Conservation (phyloP, 2,888 invertebrate species). For the Stictocephala bisonia region DNA sequence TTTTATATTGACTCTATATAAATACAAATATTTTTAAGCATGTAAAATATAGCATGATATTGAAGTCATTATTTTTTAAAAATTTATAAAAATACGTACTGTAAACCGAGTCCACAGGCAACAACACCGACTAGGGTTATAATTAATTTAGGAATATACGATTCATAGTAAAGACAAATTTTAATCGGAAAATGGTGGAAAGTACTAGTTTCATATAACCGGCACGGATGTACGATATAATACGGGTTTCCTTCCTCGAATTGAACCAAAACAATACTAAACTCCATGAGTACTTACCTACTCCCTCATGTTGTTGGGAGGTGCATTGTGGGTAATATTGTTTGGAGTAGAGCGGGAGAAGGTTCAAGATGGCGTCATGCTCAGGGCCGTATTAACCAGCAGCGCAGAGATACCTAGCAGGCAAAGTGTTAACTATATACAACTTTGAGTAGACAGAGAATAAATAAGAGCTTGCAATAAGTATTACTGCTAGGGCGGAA, state of each 20-base stretch:
- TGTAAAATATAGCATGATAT: background rate
- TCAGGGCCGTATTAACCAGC: too few species aligned
- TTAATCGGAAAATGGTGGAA: too few species aligned
- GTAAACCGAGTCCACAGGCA: conserved; percentile 1
- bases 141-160: conserved; percentile 43
- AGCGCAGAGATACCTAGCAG: too few species aligned
- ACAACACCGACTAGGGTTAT: conserved; percentile 18
- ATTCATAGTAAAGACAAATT: conserved; percentile 50
- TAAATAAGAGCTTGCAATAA: too few species aligned
- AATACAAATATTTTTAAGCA: background rate
- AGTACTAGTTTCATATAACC: conserved; percentile 42
- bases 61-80: conserved; percentile 2
- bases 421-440: too few species aligned
- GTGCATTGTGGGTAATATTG: conserved; percentile 55
- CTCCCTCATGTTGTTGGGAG: conserved; percentile 58
- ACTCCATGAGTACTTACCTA: conserved; percentile 59
- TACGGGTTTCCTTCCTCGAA: conserved; percentile 53
- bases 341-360: conserved; percentile 47
- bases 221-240: conserved; percentile 48
- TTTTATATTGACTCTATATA: background rate
- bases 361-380: conserved; percentile 45
- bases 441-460: too few species aligned
- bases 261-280: conserved; percentile 58
- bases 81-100: conserved; percentile 17
- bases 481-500: too few species aligned